A percentile compares a stretch with the other conserved stretches of the same genome.
phyloP scores from a whole-genome alignment of 2,113 vertebrate species.

The Coptodon bakossiorum region DNA sequence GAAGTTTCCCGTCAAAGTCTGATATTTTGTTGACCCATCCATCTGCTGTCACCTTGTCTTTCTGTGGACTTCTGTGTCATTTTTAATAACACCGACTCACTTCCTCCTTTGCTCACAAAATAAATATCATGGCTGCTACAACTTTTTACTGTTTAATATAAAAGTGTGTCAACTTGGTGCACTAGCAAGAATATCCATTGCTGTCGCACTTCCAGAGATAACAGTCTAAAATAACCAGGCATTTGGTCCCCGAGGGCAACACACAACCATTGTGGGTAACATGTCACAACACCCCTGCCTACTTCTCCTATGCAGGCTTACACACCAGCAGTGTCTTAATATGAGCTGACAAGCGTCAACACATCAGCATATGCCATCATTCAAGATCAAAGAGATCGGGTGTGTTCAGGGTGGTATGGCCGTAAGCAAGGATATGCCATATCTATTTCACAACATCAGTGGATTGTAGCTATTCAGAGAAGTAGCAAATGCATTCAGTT shows the following conservation, averaged over 20 bases:
- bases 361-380: not conserved
- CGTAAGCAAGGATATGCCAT: not conserved
- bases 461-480: not conserved
- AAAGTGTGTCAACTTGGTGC: not conserved
- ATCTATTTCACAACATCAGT: not conserved
- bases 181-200: not conserved
- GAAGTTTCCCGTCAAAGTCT: not conserved
- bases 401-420: not conserved
- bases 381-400: not conserved
- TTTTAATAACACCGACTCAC: not conserved
- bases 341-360: not conserved
- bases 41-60: not conserved
- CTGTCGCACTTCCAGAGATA: not conserved
- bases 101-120: not conserved
- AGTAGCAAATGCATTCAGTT: not conserved
- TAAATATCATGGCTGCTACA: not conserved
- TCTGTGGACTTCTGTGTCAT: not conserved
- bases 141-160: not conserved
- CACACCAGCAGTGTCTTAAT: not conserved
- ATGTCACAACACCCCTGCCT: not conserved
- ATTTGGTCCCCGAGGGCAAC: not conserved
- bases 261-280: not conserved
- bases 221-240: not conserved
- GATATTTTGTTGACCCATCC: not conserved
- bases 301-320: not conserved